Percentiles rank a stretch among this genome's conserved stretches.
phyloP scores from a whole-genome alignment of 64 coral and sea anemone genomes.

The Porites australiensis region DNA sequence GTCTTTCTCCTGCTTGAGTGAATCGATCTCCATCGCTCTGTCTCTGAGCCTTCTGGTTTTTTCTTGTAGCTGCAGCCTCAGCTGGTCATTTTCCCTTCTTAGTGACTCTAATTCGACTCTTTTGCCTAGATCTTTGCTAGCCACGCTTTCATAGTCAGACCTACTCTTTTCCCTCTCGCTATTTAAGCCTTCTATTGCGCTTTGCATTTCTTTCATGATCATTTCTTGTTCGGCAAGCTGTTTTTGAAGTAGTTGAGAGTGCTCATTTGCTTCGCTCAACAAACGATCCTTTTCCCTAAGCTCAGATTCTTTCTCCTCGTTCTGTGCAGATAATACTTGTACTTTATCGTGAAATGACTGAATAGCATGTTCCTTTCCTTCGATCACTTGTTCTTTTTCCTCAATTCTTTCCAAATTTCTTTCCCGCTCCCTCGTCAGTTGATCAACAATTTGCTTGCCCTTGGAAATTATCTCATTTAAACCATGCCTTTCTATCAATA shows the following conservation, averaged over 20 bases:
- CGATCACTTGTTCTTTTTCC: conserved; percentile 66
- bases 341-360: conserved; percentile 46
- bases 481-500: conserved; percentile 62
- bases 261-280: conserved; percentile 25
- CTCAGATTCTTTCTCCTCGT: conserved; percentile 37
- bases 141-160: background rate
- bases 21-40: conserved; percentile 37
- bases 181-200: conserved; percentile 26
- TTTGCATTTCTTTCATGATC: conserved; percentile 67
- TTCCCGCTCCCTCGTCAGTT: conserved; percentile 49
- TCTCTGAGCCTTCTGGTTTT: conserved; percentile 29
- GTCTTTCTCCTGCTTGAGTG: conserved; percentile 55
- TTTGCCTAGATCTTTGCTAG: background rate
- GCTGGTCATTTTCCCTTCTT: conserved; percentile 58
- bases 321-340: background rate
- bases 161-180: background rate
- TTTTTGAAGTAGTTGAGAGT: background rate
- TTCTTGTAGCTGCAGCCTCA: conserved; percentile 61
- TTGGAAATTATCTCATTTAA: conserved; percentile 68
- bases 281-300: conserved; percentile 51
- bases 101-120: conserved; percentile 55
- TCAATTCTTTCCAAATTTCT: conserved; percentile 25
- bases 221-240: conserved; percentile 55
- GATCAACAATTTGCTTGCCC: conserved; percentile 56
- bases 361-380: conserved; percentile 65